Base-by-base conservation (phyloP, 2,113 vertebrate genomes). In the Addax nasomaculatus region DNA sequence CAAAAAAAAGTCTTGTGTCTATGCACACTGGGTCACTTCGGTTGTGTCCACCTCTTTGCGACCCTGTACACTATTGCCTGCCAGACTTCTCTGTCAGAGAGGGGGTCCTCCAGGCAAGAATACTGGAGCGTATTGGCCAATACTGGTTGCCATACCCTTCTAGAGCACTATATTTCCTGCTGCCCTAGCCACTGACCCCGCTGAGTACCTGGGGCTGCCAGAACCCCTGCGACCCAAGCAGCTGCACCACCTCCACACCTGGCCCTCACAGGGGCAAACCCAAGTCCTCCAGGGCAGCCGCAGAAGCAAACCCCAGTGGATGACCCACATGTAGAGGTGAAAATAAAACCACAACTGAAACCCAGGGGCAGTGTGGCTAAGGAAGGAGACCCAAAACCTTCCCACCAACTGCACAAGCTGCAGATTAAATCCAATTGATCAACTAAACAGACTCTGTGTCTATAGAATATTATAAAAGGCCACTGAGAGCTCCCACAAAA, bases 171-270 rank as follows among this genome's bases (percentile, higher is more conserved):
- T 70, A 70, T 36, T 70, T 36, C 64, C 64, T 21, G n/a, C n/a
- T 36, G 4, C 8, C n/a, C 64, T 21, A 70, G n/a, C 64, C 0
- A 3, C n/a, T 2, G 2, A 36, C 17, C 2, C n/a, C n/a, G 0
- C 17, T 36, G n/a, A 70, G 64, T 70, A 21, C n/a, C n/a, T 70
- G 64, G 64, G 21, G 64, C 2, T 36, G n/a, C 64, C 64, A 70
- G 64, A 70, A 70, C 4, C n/a, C 4, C n/a, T 70, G 64, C 0
- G 0, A 70, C 64, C 17, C 33, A 36, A 67, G 17, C 64, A 36
- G 64, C 64, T 67, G 33, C 4, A 67, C 64, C 64, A 36, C 16
- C 17, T 67, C 64, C 64, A 36, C 9, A 21, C n/a, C 64, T 67
- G 33, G 8, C 64, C 64, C 33, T 67, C 33, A 67, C 62, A 67